Evolutionary conservation across 2,113 vertebrate genomes (phyloP).

Genomic region (Macrotis lagotis): DNA sequence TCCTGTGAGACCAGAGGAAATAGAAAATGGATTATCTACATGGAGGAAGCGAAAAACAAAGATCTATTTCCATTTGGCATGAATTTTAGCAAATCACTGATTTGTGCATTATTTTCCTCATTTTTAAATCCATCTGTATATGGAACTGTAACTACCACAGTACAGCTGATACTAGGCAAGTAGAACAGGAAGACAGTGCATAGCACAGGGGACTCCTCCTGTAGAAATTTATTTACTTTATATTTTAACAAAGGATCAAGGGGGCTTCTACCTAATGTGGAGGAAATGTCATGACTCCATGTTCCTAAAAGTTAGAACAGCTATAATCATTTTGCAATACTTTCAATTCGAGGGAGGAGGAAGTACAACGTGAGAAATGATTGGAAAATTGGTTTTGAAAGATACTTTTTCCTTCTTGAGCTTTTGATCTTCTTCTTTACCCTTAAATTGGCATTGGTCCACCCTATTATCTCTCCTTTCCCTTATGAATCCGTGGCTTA

Average conservation of each 20-base stretch:
- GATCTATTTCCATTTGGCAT: not conserved
- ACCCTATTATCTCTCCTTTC: not conserved
- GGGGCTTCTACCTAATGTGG: not conserved
- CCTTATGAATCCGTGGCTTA: not conserved
- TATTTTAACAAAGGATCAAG: not conserved
- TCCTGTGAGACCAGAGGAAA: not conserved
- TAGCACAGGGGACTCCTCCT: not conserved
- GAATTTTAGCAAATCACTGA: not conserved
- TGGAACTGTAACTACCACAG: not conserved
- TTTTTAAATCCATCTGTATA: not conserved
- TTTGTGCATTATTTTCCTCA: not conserved
- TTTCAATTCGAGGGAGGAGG: not conserved
- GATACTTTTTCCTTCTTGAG: not conserved
- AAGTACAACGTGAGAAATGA: not conserved
- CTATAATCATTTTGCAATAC: not conserved
- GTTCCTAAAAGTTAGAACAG: not conserved
- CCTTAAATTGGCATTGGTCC: not conserved
- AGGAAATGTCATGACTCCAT: not conserved
- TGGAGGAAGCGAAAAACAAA: not conserved
- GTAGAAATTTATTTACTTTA: not conserved
- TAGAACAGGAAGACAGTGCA: not conserved
- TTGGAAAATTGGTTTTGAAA: not conserved
- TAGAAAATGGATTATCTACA: not conserved
- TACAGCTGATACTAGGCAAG: not conserved
- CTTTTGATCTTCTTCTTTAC: not conserved